A percentile compares a stretch with the other conserved stretches of the same genome.
phyloP scores from a whole-genome alignment of 2,113 vertebrate species.

The Cryptotis parvus region DNA sequence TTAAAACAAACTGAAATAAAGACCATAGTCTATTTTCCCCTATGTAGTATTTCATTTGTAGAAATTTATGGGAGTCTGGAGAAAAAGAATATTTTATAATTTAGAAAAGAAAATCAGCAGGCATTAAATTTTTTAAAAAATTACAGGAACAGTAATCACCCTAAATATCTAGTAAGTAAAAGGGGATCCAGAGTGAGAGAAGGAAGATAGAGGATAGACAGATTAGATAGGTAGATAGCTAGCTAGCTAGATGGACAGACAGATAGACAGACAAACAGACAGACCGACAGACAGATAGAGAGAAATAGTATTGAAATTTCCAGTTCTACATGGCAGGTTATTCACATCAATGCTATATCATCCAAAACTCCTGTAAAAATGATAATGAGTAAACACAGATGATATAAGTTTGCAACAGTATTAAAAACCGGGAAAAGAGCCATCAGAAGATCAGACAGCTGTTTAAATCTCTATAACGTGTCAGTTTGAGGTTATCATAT shows the following conservation, averaged over 20 bases:
- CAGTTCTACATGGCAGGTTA: neutral
- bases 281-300: too few relatives aligned
- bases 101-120: neutral
- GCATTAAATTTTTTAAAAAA: neutral
- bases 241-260: too few relatives aligned
- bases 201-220: neutral
- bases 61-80: neutral
- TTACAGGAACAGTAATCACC: neutral
- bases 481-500: too few relatives aligned
- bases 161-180: neutral
- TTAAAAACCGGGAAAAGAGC: neutral
- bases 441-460: neutral
- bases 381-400: neutral
- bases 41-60: neutral
- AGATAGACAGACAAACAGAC: too few relatives aligned
- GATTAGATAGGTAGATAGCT: neutral
- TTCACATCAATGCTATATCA: neutral
- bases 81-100: too few relatives aligned
- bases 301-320: neutral
- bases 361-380: slow-evolving; percentile 44
- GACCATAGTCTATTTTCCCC: neutral
- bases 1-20: neutral
- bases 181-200: neutral
- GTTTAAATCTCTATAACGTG: neutral
- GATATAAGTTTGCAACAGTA: neutral